Percentiles rank a stretch among this genome's conserved stretches.
phyloP scores from a whole-genome alignment of 2,797 vertebrate species.

The Pseudochirops cupreus region DNA sequence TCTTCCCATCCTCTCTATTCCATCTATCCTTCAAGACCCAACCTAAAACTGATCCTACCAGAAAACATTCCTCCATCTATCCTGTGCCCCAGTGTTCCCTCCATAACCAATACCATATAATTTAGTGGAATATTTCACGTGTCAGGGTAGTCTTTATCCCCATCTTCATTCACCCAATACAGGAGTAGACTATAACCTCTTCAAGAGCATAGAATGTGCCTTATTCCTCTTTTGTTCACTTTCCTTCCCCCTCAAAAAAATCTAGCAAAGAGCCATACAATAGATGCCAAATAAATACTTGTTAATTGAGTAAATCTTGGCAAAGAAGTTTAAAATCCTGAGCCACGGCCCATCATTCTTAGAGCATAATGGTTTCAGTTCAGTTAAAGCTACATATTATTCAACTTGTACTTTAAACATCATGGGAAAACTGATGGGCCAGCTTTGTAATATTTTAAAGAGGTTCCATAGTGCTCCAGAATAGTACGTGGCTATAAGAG shows the following conservation, averaged over 20 bases:
- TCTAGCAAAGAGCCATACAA: background rate
- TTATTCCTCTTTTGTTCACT: background rate
- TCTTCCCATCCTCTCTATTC: background rate
- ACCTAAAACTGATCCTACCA: background rate
- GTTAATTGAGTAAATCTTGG: conserved; percentile 74
- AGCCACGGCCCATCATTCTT: conserved; percentile 73
- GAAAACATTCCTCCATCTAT: background rate
- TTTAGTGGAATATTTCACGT: background rate
- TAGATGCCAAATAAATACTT: conserved; percentile 71
- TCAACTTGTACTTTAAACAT: conserved; percentile 77
- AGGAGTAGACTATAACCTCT: background rate
- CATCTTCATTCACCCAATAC: background rate
- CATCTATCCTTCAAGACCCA: background rate
- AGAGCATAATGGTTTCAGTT: conserved; percentile 74
- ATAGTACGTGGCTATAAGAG: conserved; percentile 73
- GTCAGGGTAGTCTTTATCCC: background rate
- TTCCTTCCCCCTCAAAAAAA: background rate
- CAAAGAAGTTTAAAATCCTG: conserved; percentile 54
- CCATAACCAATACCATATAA: background rate
- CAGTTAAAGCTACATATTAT: conserved; percentile 76
- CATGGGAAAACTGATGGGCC: conserved; percentile 72
- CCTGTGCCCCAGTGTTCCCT: background rate
- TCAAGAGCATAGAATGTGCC: rapidly evolving
- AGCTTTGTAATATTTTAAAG: conserved; percentile 79
- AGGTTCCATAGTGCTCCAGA: conserved; percentile 71